A percentile compares a stretch with the other conserved stretches of the same genome.
phyloP scores from a whole-genome alignment of 2,113 vertebrate species.

The Pluvialis apricaria region DNA sequence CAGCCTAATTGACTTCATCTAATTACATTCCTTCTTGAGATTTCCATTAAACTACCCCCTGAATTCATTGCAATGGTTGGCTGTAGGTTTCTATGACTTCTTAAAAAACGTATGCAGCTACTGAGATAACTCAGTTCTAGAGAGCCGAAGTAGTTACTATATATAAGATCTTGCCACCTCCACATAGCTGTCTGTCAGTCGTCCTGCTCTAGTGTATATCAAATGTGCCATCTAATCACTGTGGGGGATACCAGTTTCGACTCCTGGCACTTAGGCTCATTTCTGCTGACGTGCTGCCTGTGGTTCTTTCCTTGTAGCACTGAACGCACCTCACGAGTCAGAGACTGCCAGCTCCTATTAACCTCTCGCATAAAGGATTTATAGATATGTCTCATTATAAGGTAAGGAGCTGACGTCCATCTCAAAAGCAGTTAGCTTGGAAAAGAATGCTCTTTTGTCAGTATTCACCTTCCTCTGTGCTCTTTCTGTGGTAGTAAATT shows the following conservation, averaged over 20 bases:
- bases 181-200: constrained; percentile 10
- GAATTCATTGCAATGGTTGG: constrained; percentile 46
- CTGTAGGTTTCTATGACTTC: constrained; percentile 39
- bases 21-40: constrained; percentile 71
- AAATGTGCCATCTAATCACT: constrained; percentile 24
- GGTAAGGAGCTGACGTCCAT: constrained; percentile 59
- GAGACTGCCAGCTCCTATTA: constrained; percentile 62
- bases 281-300: background rate
- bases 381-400: constrained; percentile 63
- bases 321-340: background rate
- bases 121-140: background rate
- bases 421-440: constrained; percentile 51
- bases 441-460: constrained; percentile 59
- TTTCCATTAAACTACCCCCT: constrained; percentile 66
- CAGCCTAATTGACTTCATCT: constrained; percentile 73
- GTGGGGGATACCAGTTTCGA: constrained; percentile 35
- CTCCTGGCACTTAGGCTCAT: constrained; percentile 25
- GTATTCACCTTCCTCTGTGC: constrained; percentile 20
- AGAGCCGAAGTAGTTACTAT: background rate
- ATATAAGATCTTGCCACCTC: background rate
- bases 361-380: constrained; percentile 52
- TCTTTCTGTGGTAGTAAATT: constrained; percentile 32
- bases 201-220: constrained; percentile 5
- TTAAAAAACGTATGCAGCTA: background rate
- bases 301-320: background rate